A percentile compares a stretch with the other conserved stretches of the same genome.
Conservation (phyloP, 2,113 vertebrate genomes). For the Psettodes erumei region DNA sequence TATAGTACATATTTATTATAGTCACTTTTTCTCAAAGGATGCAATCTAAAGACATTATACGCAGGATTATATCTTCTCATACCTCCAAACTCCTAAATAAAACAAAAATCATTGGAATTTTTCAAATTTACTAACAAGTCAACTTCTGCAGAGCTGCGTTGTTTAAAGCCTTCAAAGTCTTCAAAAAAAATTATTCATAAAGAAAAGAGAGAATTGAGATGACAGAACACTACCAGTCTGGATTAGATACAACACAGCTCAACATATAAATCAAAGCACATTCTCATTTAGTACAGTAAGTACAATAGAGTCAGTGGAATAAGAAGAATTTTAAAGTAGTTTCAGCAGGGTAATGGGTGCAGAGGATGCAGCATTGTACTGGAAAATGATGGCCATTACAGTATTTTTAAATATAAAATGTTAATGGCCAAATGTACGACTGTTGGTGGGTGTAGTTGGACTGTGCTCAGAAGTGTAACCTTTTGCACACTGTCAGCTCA, state of each 20-base stretch:
- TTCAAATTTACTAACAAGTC: background rate
- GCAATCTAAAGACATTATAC: background rate
- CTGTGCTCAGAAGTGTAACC: no score
- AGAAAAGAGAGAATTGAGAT: background rate
- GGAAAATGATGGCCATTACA: no score
- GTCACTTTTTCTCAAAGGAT: background rate
- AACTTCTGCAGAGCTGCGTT: background rate
- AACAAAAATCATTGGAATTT: background rate
- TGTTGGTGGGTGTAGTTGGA: no score
- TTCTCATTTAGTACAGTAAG: background rate
- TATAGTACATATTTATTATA: conserved; percentile 4
- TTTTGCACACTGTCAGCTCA: no score
- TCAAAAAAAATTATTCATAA: background rate
- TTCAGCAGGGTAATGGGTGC: background rate
- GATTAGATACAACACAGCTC: background rate
- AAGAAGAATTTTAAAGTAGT: background rate
- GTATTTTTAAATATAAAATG: no score
- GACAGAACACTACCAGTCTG: background rate
- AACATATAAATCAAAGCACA: background rate
- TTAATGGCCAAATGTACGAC: no score
- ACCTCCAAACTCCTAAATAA: conserved; percentile 16
- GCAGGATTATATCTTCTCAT: background rate
- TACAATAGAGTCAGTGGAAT: background rate
- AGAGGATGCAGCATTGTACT: no score
- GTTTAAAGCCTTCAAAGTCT: background rate